A percentile compares a stretch with the other conserved stretches of the same genome.
Conservation (phyloP, 1,140 invertebrate genomes). For the Pollicipes pollicipes region DNA sequence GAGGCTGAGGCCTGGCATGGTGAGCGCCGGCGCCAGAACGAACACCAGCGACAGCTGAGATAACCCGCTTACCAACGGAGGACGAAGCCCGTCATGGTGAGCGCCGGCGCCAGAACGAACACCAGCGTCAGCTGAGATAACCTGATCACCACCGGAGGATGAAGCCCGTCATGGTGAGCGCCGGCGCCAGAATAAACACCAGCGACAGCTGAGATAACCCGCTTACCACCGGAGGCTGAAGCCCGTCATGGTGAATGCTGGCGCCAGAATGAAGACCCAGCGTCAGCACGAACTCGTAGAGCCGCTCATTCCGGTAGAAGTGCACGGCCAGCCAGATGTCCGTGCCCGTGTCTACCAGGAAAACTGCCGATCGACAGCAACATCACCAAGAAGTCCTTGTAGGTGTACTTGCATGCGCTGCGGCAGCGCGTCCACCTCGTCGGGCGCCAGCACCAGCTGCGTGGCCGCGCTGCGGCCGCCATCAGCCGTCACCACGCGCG, state of each 20-base stretch:
- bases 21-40: too few species aligned
- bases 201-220: background rate
- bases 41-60: slow-evolving; percentile 3
- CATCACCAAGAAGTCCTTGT: background rate
- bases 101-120: slow-evolving; percentile 22
- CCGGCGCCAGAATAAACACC: too few species aligned
- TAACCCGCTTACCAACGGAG: slow-evolving; percentile 20
- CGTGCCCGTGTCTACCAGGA: slow-evolving; percentile 4
- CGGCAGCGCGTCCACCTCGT: slow-evolving; percentile 3
- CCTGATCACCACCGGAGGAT: too few species aligned
- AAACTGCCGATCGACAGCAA: slow-evolving; percentile 1
- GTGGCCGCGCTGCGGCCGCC: too few species aligned
- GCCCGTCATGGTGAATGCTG: slow-evolving; percentile 23
- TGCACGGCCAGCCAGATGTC: background rate
- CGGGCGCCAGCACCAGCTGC: background rate
- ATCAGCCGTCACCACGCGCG: background rate
- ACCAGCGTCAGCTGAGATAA: too few species aligned
- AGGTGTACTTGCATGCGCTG: background rate
- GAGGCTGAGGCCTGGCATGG: too few species aligned
- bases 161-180: too few species aligned
- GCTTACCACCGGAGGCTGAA: slow-evolving; percentile 23
- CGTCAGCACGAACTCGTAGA: slow-evolving; percentile 20
- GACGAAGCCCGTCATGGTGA: slow-evolving; percentile 24
- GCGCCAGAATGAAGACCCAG: slow-evolving; percentile 21
- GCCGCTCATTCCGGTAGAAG: background rate